Percentiles rank a stretch among this genome's conserved stretches.
Conservation (phyloP, 1,140 invertebrate genomes). For the Papilio machaon region DNA sequence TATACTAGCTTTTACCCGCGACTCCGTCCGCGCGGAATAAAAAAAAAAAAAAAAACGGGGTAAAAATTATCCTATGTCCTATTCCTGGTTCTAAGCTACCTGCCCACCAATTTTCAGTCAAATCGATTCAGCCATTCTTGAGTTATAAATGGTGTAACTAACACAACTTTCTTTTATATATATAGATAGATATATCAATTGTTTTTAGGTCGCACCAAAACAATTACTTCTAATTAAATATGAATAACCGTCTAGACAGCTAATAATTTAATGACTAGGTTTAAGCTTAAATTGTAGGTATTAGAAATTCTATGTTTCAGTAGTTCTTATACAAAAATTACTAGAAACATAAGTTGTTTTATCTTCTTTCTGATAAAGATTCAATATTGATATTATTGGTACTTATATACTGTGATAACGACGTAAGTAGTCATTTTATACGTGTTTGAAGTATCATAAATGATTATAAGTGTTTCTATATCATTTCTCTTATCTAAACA, state of each 20-base stretch:
- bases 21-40: too few relatives aligned
- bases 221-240: slow-evolving; percentile 1
- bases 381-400: neutral
- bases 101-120: too few relatives aligned
- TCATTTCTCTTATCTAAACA: neutral
- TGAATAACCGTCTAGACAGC: neutral
- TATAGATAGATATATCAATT: neutral
- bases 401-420: neutral
- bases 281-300: neutral
- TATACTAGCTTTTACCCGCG: too few relatives aligned
- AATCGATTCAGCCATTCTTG: too few relatives aligned
- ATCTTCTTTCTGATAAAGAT: neutral
- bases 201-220: neutral
- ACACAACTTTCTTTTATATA: too few relatives aligned
- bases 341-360: neutral
- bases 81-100: too few relatives aligned
- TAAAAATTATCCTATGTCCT: too few relatives aligned
- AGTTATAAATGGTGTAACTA: too few relatives aligned
- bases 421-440: slow-evolving; percentile 2
- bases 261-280: neutral
- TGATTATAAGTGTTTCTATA: neutral
- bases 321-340: too few relatives aligned
- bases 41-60: too few relatives aligned
- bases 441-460: neutral
- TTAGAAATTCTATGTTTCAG: too few relatives aligned